phyloP scores from a whole-genome alignment of 2,797 vertebrate genomes.

The Crotalus adamanteus region DNA sequence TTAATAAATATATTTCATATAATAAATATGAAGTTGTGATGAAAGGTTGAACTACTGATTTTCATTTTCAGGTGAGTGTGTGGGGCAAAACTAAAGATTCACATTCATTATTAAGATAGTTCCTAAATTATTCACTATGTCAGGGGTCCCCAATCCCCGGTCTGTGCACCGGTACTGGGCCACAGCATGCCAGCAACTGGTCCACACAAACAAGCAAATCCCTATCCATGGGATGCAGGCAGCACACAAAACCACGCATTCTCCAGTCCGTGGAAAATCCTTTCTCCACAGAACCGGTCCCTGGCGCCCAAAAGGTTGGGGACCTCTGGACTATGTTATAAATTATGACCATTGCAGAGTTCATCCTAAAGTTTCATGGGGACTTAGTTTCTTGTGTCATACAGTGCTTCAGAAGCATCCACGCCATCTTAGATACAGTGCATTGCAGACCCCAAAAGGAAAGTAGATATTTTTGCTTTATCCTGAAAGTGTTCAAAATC shows the following conservation, averaged over 20 bases:
- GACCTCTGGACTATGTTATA: not conserved
- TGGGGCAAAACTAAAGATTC: not conserved
- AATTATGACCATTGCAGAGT: not conserved
- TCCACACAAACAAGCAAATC: no score
- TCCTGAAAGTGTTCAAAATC: not conserved
- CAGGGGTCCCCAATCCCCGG: not conserved
- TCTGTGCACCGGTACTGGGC: no score
- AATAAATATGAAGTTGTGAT: not conserved
- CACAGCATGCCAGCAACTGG: no score
- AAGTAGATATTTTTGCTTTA: not conserved
- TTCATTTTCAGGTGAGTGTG: not conserved
- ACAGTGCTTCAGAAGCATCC: not conserved
- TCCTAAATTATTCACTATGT: not conserved
- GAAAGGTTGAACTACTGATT: not conserved
- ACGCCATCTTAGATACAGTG: not conserved
- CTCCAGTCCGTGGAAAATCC: no score
- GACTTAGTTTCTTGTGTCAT: not conserved
- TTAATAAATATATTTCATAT: not conserved
- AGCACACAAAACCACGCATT: no score
- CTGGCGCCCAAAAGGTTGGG: no score
- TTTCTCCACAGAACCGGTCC: no score
- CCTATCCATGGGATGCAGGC: no score
- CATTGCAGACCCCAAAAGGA: not conserved
- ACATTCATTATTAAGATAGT: not conserved
- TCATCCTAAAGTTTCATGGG: not conserved